Evolutionary conservation across 2,797 vertebrate species (phyloP).

Genomic region (Setipinna tenuifilis): DNA sequence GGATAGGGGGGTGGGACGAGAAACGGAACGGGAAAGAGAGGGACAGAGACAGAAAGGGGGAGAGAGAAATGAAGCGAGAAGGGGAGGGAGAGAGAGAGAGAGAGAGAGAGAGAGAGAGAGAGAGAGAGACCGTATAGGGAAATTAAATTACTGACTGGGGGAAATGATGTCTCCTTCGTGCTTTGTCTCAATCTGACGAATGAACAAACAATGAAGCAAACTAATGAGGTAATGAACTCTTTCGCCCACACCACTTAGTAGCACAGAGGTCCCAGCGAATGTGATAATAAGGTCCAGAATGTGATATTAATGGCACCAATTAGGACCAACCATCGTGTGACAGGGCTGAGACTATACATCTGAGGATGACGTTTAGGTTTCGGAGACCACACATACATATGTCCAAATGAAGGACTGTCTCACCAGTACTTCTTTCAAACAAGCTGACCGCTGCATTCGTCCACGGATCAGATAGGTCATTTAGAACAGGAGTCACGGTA

Average conservation of each 20-base stretch:
- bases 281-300: constrained; percentile 7
- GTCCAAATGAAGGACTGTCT: neutral
- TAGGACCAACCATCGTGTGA: neutral
- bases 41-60: neutral
- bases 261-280: constrained; percentile 4
- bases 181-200: constrained; percentile 6
- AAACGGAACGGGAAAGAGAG: neutral
- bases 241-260: neutral
- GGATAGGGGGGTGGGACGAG: neutral
- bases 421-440: neutral
- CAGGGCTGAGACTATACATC: neutral
- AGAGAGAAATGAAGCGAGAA: neutral
- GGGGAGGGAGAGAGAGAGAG: neutral
- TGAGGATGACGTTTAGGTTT: neutral
- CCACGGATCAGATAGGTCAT: neutral
- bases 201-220: constrained; percentile 21
- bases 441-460: neutral
- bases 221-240: constrained; percentile 24
- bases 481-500: too few species aligned
- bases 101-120: neutral
- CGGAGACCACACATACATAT: neutral
- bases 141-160: constrained; percentile 9
- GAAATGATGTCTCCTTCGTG: constrained; percentile 3
- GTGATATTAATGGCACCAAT: constrained; percentile 22
- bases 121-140: neutral